Base-by-base conservation (phyloP, 2,888 invertebrate species). In the Nycteola revayana region DNA sequence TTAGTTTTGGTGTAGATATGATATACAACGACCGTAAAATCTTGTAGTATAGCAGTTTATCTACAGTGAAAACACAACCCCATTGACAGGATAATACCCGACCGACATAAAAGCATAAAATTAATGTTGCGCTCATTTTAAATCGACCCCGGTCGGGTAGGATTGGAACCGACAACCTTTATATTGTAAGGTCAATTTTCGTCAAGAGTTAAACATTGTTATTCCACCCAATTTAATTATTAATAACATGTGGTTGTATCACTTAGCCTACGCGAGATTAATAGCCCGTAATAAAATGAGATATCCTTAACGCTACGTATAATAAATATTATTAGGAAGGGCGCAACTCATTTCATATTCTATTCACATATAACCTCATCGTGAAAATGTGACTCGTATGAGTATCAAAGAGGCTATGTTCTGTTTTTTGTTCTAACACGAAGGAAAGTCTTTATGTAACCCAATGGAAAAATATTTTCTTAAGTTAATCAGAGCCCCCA, bases 311-410 rank as follows among this genome's bases (percentile, higher is more conserved):
- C 70, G 68, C 65, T 65, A 62, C 58, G 65, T 64, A 65, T 67
- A n/a, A n/a, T n/a, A 67, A 54, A 68, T 70, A 70, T 66, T 64
- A 61, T 61, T 60, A 62, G 60, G 58, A 67, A 66, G 69, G 72
- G 72, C 70, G 66, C 58, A 57, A 43, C 67, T 68, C 68, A 75
- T 81, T 69, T 55, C 39, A 64, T 76, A 83, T 84, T 80, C 83
- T 48, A 50, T 46, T 44, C 78, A 66, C 82, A 76, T 66, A 59
- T 58, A 57, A 65, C 60, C 64, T 69, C 75, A 76, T 70, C 66
- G 74, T 61, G 72, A 70, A 72, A 79, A 77, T 77, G 74, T 75
- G 73, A 66, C 63, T 55, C 53, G 48, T 42, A 28, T 43, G 60
- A 44, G 52, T 53, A 66, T n/a, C 53, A 56, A 46, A 53, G 55